Evolutionary conservation across 2,888 invertebrate genomes (phyloP).

Genomic region (Perdita meconis): DNA sequence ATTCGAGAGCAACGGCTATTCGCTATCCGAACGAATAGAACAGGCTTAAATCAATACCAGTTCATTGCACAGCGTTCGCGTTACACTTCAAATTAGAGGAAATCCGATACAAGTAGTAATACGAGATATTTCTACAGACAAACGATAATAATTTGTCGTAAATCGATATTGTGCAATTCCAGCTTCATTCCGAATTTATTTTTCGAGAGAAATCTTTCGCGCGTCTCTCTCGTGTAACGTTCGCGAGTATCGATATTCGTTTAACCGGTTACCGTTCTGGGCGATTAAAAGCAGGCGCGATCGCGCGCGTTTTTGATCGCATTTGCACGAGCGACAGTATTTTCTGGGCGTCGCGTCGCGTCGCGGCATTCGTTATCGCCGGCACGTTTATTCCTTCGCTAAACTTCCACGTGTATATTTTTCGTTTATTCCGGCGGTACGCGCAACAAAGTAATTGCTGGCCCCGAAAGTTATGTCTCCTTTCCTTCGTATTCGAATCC

Average conservation of each 20-base stretch:
- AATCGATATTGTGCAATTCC: neutral
- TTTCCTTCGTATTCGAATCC: slow-evolving; percentile 35
- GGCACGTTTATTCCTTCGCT: neutral
- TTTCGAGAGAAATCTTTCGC: no score
- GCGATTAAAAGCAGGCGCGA: neutral
- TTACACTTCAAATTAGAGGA: neutral
- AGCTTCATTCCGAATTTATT: neutral
- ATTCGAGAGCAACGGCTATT: neutral
- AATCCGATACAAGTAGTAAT: neutral
- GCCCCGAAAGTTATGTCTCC: slow-evolving; percentile 7
- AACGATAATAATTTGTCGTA: neutral
- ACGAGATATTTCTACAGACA: neutral
- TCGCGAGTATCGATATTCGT: neutral
- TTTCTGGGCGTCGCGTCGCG: no score
- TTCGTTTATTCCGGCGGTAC: neutral
- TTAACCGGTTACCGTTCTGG: neutral
- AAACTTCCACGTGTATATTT: neutral
- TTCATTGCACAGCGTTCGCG: neutral
- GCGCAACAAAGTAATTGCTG: slow-evolving; percentile 20
- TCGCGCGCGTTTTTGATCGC: neutral
- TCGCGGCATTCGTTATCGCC: neutral
- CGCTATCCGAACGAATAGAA: no score
- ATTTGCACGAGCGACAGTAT: neutral
- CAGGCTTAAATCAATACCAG: slow-evolving; percentile 28
- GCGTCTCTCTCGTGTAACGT: neutral